These are phyloP conservation scores for Parotocinclus haroldoi DNA, from an alignment of 2,797 vertebrate species.

Conservation along the genomic window DNA sequence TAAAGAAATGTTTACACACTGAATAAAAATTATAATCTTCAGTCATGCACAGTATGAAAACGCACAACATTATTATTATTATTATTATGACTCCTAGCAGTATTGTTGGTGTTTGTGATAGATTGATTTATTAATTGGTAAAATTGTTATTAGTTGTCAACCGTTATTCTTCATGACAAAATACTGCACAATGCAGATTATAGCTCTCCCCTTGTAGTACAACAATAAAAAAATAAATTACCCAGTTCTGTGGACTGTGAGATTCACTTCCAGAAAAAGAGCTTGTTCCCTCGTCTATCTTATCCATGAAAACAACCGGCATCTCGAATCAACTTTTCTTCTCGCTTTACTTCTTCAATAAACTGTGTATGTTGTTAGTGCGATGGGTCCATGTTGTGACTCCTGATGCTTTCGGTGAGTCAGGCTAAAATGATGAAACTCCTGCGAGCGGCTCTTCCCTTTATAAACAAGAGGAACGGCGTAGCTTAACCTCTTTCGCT, in stretches of 20 bases:
- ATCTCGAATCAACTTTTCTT: slow-evolving; percentile 49
- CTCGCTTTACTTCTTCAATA: neutral
- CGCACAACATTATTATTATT: no score
- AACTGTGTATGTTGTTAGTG: neutral
- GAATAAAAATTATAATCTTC: no score
- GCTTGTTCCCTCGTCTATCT: slow-evolving; percentile 43
- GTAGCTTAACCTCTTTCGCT: slow-evolving; percentile 28
- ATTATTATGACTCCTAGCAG: neutral
- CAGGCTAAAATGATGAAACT: no score
- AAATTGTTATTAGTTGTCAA: neutral
- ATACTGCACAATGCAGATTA: no score
- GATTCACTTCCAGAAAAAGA: slow-evolving; percentile 58
- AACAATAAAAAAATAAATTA: slow-evolving; percentile 40
- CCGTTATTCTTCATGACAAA: neutral
- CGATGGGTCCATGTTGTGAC: neutral
- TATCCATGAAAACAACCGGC: slow-evolving; percentile 62
- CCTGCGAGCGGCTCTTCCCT: no score
- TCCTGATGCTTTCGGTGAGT: no score
- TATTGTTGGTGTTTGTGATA: neutral
- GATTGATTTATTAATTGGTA: neutral
- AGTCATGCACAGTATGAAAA: no score
- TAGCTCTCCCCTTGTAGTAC: no score
- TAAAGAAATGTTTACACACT: no score
- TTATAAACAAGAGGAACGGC: no score
- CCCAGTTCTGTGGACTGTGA: slow-evolving; percentile 53